Conservation (phyloP, 2,113 vertebrate genomes). For the Chaetodon trifascialis region DNA sequence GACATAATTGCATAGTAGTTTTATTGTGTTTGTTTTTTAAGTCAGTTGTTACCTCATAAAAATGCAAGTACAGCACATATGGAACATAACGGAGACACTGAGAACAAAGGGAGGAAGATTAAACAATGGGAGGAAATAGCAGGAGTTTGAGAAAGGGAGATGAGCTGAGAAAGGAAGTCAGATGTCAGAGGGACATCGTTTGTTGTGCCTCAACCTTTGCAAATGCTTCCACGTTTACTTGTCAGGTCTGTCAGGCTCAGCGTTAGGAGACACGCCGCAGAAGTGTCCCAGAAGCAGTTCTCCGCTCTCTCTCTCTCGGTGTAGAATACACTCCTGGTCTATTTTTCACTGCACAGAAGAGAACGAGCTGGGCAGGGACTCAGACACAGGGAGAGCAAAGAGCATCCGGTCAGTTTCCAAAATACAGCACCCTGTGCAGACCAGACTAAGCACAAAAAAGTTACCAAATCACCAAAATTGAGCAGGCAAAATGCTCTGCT, state of each 20-base stretch:
- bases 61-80: conserved; percentile 62
- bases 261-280: too few species aligned
- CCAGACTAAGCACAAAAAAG: too few species aligned
- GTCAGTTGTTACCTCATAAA: conserved; percentile 68
- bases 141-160: conserved; percentile 4
- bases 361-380: too few species aligned
- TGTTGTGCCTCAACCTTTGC: conserved; percentile 10
- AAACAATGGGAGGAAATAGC: background rate
- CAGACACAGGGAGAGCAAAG: too few species aligned
- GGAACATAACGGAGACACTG: conserved; percentile 32
- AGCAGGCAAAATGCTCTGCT: too few species aligned
- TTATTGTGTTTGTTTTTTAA: conserved; percentile 70
- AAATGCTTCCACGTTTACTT: background rate
- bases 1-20: conserved; percentile 56
- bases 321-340: too few species aligned
- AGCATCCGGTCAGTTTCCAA: too few species aligned
- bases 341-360: too few species aligned
- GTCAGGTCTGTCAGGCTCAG: background rate
- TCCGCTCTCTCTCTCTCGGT: too few species aligned
- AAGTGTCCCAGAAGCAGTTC: too few species aligned
- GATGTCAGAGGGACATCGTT: background rate
- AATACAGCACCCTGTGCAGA: too few species aligned
- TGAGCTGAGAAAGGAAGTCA: background rate
- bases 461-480: too few species aligned
- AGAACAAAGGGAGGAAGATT: background rate